phyloP scores from a whole-genome alignment of 2,888 invertebrate genomes.

The Parnassius apollo region DNA sequence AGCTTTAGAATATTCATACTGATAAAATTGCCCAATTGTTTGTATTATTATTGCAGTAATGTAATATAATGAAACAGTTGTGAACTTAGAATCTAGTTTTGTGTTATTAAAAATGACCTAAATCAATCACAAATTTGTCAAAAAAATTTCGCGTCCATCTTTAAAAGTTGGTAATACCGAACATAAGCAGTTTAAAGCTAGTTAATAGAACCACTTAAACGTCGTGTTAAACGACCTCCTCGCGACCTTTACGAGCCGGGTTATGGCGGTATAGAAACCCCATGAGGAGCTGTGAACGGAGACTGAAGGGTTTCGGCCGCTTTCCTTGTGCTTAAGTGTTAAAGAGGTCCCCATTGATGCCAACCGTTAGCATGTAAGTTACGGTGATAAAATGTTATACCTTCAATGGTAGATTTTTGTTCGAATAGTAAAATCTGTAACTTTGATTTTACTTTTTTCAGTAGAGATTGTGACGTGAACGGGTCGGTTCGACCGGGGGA shows the following conservation, averaged over 20 bases:
- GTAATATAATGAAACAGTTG: too few species aligned
- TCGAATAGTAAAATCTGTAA: neutral
- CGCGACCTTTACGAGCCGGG: conserved; percentile 52
- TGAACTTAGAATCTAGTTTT: too few species aligned
- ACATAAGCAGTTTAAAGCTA: conserved; percentile 27
- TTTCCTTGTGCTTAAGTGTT: conserved; percentile 21
- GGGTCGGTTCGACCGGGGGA: too few species aligned
- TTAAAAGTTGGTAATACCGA: conserved; percentile 32
- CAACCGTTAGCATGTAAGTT: conserved; percentile 20
- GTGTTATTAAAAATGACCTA: too few species aligned
- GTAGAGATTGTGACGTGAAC: too few species aligned
- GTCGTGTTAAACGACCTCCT: conserved; percentile 56
- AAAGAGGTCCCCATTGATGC: conserved; percentile 18
- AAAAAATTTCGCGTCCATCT: neutral
- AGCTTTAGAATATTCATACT: too few species aligned
- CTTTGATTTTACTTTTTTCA: too few species aligned
- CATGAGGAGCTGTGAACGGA: conserved; percentile 33
- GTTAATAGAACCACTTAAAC: conserved; percentile 47
- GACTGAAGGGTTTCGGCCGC: conserved; percentile 19
- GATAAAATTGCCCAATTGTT: too few species aligned
- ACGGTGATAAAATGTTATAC: conserved; percentile 10
- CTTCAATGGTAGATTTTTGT: neutral
- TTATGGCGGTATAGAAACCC: conserved; percentile 48
- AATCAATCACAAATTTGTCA: neutral
- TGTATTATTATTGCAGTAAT: too few species aligned